Evolutionary conservation across 2,888 invertebrate genomes (phyloP).

Genomic region (Chorisops tibialis): DNA sequence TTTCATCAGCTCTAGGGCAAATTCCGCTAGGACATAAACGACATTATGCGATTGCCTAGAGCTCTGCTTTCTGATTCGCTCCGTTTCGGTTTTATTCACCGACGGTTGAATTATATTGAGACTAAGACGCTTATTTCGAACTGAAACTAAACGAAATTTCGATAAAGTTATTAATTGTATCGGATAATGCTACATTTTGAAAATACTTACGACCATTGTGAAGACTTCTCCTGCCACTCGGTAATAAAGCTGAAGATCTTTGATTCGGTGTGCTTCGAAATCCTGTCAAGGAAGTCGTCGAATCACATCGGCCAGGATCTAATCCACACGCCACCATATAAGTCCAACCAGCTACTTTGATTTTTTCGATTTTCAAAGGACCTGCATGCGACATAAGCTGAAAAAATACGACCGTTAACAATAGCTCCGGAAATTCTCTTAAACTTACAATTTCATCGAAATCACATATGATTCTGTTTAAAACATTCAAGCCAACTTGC

Average conservation of each 20-base stretch:
- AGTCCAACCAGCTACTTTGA: slow-evolving; percentile 93
- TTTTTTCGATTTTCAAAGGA: slow-evolving; percentile 82
- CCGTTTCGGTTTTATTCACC: background rate
- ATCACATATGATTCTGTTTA: slow-evolving; percentile 89
- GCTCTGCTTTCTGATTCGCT: slow-evolving; percentile 38
- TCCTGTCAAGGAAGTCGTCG: slow-evolving; percentile 52
- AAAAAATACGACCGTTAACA: background rate
- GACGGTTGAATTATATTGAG: slow-evolving; percentile 15
- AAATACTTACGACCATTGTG: slow-evolving; percentile 17
- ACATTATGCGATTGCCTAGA: slow-evolving; percentile 50
- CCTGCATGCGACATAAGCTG: slow-evolving; percentile 60
- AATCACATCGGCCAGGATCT: slow-evolving; percentile 67
- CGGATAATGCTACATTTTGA: background rate
- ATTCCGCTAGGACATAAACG: slow-evolving; percentile 63
- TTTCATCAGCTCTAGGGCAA: slow-evolving; percentile 70
- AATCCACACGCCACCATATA: slow-evolving; percentile 97
- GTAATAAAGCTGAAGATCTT: slow-evolving; percentile 42
- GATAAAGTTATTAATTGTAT: background rate
- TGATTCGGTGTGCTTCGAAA: slow-evolving; percentile 26
- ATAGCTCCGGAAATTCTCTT: too few relatives aligned
- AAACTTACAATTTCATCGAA: slow-evolving; percentile 75
- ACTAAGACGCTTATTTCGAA: slow-evolving; percentile 50
- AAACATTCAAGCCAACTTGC: slow-evolving; percentile 63
- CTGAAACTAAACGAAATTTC: slow-evolving; percentile 50
- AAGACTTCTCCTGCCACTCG: slow-evolving; percentile 45